phyloP scores from a whole-genome alignment of 2,888 invertebrate species.

The Phalangium opilio region DNA sequence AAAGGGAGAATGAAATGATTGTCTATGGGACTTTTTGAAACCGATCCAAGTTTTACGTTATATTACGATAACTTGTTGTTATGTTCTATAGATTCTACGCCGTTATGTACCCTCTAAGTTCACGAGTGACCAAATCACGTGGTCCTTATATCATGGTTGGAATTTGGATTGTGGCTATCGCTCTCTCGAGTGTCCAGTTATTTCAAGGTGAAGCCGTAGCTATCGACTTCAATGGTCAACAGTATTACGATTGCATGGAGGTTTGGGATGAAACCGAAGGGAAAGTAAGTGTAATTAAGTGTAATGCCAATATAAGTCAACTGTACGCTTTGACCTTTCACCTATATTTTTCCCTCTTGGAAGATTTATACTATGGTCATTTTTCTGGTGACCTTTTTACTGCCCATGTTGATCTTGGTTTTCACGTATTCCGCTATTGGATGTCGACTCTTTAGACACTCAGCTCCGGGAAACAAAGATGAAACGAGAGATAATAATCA shows the following conservation, averaged over 20 bases:
- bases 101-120: constrained; percentile 29
- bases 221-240: constrained; percentile 23
- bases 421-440: constrained; percentile 34
- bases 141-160: constrained; percentile 29
- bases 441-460: constrained; percentile 32
- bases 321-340: too few species aligned
- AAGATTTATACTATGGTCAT: constrained; percentile 26
- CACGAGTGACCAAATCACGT: constrained; percentile 31
- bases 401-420: constrained; percentile 32
- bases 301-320: too few species aligned
- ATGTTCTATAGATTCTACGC: constrained; percentile 30
- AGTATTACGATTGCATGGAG: constrained; percentile 18
- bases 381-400: constrained; percentile 27
- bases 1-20: too few species aligned
- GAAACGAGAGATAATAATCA: constrained; percentile 31
- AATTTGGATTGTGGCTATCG: constrained; percentile 33
- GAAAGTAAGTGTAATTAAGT: constrained; percentile 10
- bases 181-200: constrained; percentile 32
- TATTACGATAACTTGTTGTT: too few species aligned
- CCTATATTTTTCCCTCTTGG: neutral
- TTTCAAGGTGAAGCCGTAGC: constrained; percentile 26
- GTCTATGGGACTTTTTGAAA: too few species aligned
- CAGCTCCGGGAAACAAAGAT: constrained; percentile 35
- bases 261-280: constrained; percentile 16
- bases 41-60: too few species aligned